Base-by-base conservation (phyloP, 2,888 invertebrate species). In the Fragum sueziense region DNA sequence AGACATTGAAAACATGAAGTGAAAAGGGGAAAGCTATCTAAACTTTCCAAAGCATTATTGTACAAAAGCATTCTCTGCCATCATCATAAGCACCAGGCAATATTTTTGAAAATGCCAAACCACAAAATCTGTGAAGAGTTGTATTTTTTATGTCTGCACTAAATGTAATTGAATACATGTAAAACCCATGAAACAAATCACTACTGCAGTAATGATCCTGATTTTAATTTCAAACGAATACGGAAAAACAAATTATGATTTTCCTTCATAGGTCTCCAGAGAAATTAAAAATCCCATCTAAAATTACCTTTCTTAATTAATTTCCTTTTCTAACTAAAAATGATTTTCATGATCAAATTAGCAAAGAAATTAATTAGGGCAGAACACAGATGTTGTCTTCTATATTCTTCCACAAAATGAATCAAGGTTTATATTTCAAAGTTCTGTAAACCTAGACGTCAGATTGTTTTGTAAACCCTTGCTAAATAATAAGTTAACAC, bases 291-390 rank as follows among this genome's bases (percentile, higher is more conserved):
- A n/a, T 14, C 62, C n/a, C 33, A 62, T 62, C 33, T 14, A 31
- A 62, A 62, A 33, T 33, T 33, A 14, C 25, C 22, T 62, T 34
- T 31, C 20, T 33, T 62, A 33, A 62, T 62, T 62, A 62, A 62
- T 62, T 33, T 62, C 62, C 62, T 62, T 62, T 62, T 62, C n/a
- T 29, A 14, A n/a, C n/a, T n/a, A 33, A 34, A n/a, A 57, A 62
- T 62, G 1, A 62, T 33, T 33, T 29, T 62, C 33, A 34, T 62
- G 33, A 62, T 33, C 33, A 33, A 62, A n/a, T 33, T 34, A 34
- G 7, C 29, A 25, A 62, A 29, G 33, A 62, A 62, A n/a, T 62
- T 31, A 62, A 62, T 33, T 62, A 62, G n/a, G 22, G 17, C 57
- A 33, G 29, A 47, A 14, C 47, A 47, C 47, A 47, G 47, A 47